These are phyloP conservation scores for Hyles euphorbiae DNA, from an alignment of 1,140 invertebrate genomes.

Conservation along the genomic window DNA sequence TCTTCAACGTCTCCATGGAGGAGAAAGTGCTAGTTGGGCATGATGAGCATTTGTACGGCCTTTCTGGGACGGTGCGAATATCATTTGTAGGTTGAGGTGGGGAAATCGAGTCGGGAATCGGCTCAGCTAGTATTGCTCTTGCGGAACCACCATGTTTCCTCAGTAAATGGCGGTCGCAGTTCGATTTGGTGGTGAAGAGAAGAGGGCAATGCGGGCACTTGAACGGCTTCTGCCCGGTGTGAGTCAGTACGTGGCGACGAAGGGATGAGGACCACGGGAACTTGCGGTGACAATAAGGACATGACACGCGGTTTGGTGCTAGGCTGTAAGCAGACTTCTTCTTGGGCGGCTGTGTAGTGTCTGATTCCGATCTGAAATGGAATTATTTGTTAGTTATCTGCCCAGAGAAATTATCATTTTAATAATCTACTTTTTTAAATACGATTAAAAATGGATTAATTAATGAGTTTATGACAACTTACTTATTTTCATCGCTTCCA, in stretches of 20 bases:
- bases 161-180: slow-evolving; percentile 94
- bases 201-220: slow-evolving; percentile 94
- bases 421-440: background rate
- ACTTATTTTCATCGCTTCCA: slow-evolving; percentile 87
- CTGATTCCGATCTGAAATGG: slow-evolving; percentile 75
- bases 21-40: slow-evolving; percentile 92
- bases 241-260: slow-evolving; percentile 92
- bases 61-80: slow-evolving; percentile 83
- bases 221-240: slow-evolving; percentile 97
- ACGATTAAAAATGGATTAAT: slow-evolving; percentile 65
- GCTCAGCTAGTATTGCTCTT: slow-evolving; percentile 56
- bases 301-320: slow-evolving; percentile 93
- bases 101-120: slow-evolving; percentile 48
- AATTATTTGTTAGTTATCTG: slow-evolving; percentile 1
- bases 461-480: slow-evolving; percentile 36
- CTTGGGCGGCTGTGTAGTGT: slow-evolving; percentile 78
- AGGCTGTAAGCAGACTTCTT: slow-evolving; percentile 97
- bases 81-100: slow-evolving; percentile 54
- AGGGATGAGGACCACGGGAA: slow-evolving; percentile 98
- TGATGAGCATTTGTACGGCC: slow-evolving; percentile 88
- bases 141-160: slow-evolving; percentile 87
- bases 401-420: background rate
- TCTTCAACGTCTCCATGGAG: slow-evolving; percentile 86
- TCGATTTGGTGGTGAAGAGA: slow-evolving; percentile 97
- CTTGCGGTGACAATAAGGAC: slow-evolving; percentile 92